Conservation (phyloP, 2,113 vertebrate genomes). For the Tretioscincus oriximinensis region DNA sequence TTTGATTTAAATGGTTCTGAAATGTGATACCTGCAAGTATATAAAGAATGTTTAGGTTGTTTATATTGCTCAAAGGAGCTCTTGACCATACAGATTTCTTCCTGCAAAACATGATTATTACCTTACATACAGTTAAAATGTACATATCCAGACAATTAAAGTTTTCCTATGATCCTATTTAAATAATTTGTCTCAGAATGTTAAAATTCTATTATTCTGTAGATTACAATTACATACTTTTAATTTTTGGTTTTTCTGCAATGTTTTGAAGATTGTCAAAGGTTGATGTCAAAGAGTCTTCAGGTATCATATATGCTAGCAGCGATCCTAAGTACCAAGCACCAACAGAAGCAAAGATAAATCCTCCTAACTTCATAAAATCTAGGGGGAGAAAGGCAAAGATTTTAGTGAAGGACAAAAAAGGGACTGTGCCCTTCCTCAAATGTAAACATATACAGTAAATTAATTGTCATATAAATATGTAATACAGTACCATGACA, state of each 20-base stretch:
- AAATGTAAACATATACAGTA: too few relatives aligned
- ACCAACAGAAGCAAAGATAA: conserved; percentile 40
- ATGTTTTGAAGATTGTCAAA: conserved; percentile 45
- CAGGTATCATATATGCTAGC: conserved; percentile 20
- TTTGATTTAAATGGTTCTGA: too few relatives aligned
- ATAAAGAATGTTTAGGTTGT: too few relatives aligned
- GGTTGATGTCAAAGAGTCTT: not conserved
- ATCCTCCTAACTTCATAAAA: conserved; percentile 16
- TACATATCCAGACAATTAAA: too few relatives aligned
- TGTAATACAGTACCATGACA: too few relatives aligned
- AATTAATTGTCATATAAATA: too few relatives aligned
- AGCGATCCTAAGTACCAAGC: conserved; percentile 72
- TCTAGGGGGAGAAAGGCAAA: conserved; percentile 44
- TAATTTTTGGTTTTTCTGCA: conserved; percentile 51
- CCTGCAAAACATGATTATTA: too few relatives aligned
- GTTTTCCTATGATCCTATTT: not conserved
- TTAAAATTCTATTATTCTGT: not conserved
- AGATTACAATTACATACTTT: conserved; percentile 50
- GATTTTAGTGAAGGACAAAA: not conserved
- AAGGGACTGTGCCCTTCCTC: not conserved
- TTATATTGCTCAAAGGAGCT: too few relatives aligned
- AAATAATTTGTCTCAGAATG: conserved; percentile 4
- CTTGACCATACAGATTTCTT: too few relatives aligned
- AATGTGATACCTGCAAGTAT: too few relatives aligned
- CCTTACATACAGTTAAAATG: too few relatives aligned